Percentiles rank a stretch among this genome's conserved stretches.
phyloP scores from a whole-genome alignment of 2,113 vertebrate genomes.

The Atlantisia rogersi region DNA sequence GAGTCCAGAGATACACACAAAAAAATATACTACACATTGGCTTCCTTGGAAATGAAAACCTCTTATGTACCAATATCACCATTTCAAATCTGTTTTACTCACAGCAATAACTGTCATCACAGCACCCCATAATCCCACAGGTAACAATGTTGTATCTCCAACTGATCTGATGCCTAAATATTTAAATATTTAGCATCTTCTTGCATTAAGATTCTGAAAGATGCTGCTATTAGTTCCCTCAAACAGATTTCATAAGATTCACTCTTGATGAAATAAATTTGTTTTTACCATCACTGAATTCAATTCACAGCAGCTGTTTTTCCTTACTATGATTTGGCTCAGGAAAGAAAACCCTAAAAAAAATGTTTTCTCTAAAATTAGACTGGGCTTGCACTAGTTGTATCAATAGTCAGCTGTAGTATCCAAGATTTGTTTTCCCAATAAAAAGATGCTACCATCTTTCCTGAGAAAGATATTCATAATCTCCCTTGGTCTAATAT shows the following conservation, averaged over 20 bases:
- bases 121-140: neutral
- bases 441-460: neutral
- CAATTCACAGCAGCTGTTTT: neutral
- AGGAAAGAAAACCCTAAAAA: neutral
- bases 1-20: neutral
- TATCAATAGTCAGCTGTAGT: neutral
- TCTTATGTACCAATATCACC: neutral
- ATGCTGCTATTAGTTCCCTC: rapidly evolving
- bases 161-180: neutral
- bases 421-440: neutral
- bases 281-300: neutral
- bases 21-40: neutral
- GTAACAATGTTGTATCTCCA: neutral
- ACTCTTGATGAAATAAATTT: neutral
- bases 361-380: neutral
- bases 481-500: too few relatives aligned
- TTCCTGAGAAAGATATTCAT: neutral
- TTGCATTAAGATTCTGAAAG: neutral
- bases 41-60: neutral
- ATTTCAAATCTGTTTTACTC: neutral
- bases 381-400: neutral
- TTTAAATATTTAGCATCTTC: neutral
- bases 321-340: neutral
- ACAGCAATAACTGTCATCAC: neutral
- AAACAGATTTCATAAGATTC: neutral